Conservation (phyloP, 2,113 vertebrate species). For the Macquaria australasica region DNA sequence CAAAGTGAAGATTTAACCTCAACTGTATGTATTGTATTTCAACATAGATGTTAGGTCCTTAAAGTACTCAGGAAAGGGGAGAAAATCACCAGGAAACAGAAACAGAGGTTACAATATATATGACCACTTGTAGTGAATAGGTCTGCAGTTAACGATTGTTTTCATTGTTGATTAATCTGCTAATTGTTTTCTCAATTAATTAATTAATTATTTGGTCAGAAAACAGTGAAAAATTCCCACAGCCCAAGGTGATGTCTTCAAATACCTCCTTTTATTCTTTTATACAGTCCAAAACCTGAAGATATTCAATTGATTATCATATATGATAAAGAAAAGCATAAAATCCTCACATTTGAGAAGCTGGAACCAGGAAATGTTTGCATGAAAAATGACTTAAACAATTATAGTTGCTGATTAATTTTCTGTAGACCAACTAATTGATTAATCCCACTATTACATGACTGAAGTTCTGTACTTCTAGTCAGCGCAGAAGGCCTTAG, state of each 20-base stretch:
- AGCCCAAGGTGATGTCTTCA: background rate
- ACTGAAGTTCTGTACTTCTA: background rate
- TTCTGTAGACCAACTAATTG: background rate
- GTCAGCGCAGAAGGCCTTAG: background rate
- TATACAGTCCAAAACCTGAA: background rate
- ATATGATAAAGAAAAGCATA: background rate
- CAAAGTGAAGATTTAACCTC: background rate
- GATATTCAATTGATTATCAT: background rate
- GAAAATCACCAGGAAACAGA: background rate
- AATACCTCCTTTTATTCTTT: background rate
- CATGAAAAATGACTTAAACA: too few relatives aligned
- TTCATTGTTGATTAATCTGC: background rate
- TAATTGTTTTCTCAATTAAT: background rate
- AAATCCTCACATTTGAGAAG: background rate
- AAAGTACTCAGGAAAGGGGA: background rate
- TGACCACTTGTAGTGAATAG: background rate
- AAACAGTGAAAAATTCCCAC: background rate
- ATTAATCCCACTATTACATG: background rate
- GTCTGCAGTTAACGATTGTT: background rate
- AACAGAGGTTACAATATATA: background rate
- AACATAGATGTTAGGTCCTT: background rate
- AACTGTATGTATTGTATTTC: background rate
- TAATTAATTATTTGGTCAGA: background rate
- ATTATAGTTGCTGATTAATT: background rate
- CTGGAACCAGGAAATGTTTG: too few relatives aligned